phyloP scores from a whole-genome alignment of 2,113 vertebrate species.

The Catharus minimus region DNA sequence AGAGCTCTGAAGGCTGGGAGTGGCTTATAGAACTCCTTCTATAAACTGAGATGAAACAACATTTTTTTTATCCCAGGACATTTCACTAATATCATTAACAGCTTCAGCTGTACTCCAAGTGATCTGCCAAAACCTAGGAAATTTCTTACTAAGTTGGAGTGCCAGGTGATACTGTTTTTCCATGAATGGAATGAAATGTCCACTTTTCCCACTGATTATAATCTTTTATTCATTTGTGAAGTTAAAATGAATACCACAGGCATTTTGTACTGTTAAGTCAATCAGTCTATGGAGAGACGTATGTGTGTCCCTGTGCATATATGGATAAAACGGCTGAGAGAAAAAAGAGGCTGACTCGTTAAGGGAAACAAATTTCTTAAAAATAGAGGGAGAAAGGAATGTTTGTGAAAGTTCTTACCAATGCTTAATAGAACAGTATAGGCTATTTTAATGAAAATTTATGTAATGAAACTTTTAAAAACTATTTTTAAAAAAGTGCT shows the following conservation, averaged over 20 bases:
- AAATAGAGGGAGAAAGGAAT: not conserved
- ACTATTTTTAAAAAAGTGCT: conserved; percentile 38
- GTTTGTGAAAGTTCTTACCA: conserved; percentile 19
- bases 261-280: conserved; percentile 30
- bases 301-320: not conserved
- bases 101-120: not conserved
- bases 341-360: not conserved
- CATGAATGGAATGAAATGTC: conserved; percentile 30
- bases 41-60: conserved; percentile 27
- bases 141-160: not conserved
- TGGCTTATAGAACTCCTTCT: not conserved
- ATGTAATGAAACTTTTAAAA: conserved; percentile 30
- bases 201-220: conserved; percentile 55
- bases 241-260: conserved; percentile 28
- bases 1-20: not conserved
- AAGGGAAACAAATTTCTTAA: not conserved
- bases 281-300: not conserved
- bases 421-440: conserved; percentile 11
- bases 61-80: conserved; percentile 16
- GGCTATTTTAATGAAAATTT: conserved; percentile 40
- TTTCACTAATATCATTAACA: conserved; percentile 37
- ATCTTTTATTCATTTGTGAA: conserved; percentile 30
- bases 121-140: conserved; percentile 6
- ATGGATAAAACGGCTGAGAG: not conserved
- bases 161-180: conserved; percentile 53